These are phyloP conservation scores for Cathartes aura DNA, from an alignment of 2,113 vertebrate genomes.

Conservation along the genomic window DNA sequence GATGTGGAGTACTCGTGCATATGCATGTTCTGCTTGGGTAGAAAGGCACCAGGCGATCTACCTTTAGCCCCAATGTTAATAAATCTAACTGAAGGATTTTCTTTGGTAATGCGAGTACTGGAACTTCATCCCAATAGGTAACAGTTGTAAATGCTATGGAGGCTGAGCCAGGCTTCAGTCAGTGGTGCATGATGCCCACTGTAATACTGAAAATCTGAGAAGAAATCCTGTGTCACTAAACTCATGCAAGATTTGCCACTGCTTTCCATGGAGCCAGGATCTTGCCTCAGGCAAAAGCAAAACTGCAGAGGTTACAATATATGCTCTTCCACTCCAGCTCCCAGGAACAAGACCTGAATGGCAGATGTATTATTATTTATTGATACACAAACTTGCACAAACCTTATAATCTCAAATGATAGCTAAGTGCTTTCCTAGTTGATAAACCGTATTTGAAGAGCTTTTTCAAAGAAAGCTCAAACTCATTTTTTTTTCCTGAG, in stretches of 20 bases:
- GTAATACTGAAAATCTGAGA: neutral
- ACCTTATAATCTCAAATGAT: conserved; percentile 25
- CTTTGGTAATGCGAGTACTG: neutral
- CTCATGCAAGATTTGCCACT: neutral
- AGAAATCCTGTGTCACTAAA: neutral
- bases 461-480: neutral
- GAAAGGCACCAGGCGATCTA: fast-evolving
- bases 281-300: conserved; percentile 50
- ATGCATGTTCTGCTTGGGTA: neutral
- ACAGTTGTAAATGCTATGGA: neutral
- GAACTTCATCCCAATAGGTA: neutral
- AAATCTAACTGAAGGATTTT: neutral
- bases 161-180: neutral
- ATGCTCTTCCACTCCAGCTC: conserved; percentile 41
- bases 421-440: neutral
- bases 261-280: neutral
- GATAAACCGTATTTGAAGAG: neutral
- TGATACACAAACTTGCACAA: conserved; percentile 15
- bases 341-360: conserved; percentile 27
- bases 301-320: conserved; percentile 60
- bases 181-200: neutral
- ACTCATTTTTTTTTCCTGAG: neutral
- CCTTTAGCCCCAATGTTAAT: neutral
- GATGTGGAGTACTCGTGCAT: neutral
- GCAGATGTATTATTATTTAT: conserved; percentile 65